Evolutionary conservation across 2,113 vertebrate species (phyloP).

Genomic region (Clarias macrocephalus): DNA sequence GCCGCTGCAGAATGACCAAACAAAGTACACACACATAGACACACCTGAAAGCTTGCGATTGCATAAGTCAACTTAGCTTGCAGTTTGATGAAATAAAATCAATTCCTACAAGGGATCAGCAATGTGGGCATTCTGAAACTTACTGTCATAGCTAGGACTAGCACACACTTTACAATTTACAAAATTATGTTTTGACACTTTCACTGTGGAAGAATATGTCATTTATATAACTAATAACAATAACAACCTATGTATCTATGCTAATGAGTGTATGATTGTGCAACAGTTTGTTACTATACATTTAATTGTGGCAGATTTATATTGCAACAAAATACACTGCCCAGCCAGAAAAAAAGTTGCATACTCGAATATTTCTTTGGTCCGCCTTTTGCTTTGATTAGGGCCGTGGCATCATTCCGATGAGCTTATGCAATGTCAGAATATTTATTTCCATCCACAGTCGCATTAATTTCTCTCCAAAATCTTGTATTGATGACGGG

Average conservation of each 20-base stretch:
- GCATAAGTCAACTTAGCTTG: background rate
- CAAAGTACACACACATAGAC: conserved; percentile 8
- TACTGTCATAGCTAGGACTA: background rate
- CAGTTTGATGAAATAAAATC: conserved; percentile 8
- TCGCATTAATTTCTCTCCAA: no score
- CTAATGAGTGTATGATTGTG: background rate
- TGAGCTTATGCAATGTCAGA: no score
- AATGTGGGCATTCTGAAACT: background rate
- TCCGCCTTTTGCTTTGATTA: no score
- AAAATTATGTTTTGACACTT: background rate
- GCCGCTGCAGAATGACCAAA: conserved; percentile 28
- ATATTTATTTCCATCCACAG: no score
- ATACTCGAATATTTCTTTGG: no score
- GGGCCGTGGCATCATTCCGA: no score
- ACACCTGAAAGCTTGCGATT: background rate
- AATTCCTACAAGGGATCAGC: conserved; percentile 6
- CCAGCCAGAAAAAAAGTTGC: no score
- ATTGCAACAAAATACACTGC: background rate
- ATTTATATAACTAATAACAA: background rate
- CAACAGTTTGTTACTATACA: background rate
- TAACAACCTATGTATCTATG: background rate
- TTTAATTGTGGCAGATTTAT: background rate
- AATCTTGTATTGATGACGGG: no score
- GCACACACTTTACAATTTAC: background rate
- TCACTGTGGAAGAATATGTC: background rate